Evolutionary conservation across 1,140 invertebrate species (phyloP), one percentile per base, ranked within the genome.

Genomic region (Pissodes strobi): DNA sequence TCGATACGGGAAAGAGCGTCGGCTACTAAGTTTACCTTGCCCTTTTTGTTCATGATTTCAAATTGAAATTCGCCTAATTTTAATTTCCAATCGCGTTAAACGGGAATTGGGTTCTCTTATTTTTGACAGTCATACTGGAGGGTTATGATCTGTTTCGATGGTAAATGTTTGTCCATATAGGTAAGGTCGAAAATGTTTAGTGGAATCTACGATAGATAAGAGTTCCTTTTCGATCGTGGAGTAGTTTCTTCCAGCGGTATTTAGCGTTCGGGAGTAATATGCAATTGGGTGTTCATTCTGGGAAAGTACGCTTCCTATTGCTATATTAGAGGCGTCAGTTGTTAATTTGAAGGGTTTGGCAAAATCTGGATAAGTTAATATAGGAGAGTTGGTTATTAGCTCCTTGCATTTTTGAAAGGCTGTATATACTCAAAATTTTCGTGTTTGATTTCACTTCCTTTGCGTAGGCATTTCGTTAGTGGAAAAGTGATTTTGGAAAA

Each of bases 51-150:
- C 13, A 4, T 41, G 13, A 84, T 77, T 60, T 62, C 77, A 67
- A 77, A 81, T 15, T 80, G 68, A 69, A 78, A 83, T 55, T 80
- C 75, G 6, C 49, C 25, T 8, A 76, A 39, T 64, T 63, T 49
- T 9, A 76, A 45, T 38, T 73, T 27, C 82, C 82, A 84, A 59
- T n/a, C 80, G 67, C 1, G 77, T 71, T 10, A 84, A 63, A 60
- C 77, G 57, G 21, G 71, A 74, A 0, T 62, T 72, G 6, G 77
- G 75, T 52, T 82, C 76, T 71, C 77, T 82, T 0, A 77, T 65
- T 2, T 74, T 75, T 2, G 73, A 69, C 1, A 85, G 59, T 75
- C 52, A 46, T 15, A 51, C 60, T 18, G 65, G 41, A 9, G 67
- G 63, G 56, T 58, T 55, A 45, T 69, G 64, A 46, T 69, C 70